Conservation (phyloP, 2,113 vertebrate genomes). For the Cyanoramphus novaezelandiae region DNA sequence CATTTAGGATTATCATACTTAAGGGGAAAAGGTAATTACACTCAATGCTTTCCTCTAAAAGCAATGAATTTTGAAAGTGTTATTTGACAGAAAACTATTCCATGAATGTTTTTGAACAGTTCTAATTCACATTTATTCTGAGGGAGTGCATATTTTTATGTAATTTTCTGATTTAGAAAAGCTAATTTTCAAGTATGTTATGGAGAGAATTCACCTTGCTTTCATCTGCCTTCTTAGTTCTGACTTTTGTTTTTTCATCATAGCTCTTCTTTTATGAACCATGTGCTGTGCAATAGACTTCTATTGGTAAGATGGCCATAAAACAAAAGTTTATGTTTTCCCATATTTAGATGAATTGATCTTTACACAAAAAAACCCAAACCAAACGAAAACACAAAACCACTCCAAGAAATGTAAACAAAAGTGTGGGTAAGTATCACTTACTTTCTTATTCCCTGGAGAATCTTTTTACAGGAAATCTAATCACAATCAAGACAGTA, state of each 20-base stretch:
- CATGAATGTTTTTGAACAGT: background rate
- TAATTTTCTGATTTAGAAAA: background rate
- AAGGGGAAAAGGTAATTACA: background rate
- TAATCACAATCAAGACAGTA: background rate
- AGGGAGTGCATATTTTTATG: background rate
- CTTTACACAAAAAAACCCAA: background rate
- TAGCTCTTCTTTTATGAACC: background rate
- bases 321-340: background rate
- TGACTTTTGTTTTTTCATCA: background rate
- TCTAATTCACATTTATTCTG: background rate
- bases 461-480: background rate
- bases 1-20: background rate
- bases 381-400: background rate
- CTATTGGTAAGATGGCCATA: background rate
- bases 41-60: background rate
- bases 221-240: background rate
- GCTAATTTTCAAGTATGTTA: background rate
- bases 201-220: background rate
- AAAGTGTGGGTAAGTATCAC: background rate
- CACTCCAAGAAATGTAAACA: background rate
- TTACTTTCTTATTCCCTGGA: background rate
- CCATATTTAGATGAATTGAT: background rate
- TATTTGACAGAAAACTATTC: background rate
- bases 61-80: background rate
- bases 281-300: background rate